phyloP scores from a whole-genome alignment of 2,888 invertebrate species.

The Synergus itoensis region DNA sequence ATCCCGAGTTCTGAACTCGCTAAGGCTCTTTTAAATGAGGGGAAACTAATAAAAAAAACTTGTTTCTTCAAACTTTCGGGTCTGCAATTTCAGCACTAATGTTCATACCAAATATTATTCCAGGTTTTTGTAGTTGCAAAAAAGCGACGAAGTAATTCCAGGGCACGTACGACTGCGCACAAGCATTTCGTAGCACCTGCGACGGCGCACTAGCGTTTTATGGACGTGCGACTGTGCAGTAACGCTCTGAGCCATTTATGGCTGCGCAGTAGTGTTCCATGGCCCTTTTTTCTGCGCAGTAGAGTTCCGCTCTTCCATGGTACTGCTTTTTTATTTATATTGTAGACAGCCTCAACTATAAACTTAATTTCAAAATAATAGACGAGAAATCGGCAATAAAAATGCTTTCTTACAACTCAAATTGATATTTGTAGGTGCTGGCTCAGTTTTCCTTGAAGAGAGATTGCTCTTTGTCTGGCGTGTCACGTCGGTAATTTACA shows the following conservation, averaged over 20 bases:
- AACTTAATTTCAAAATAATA: too few species aligned
- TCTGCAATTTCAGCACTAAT: background rate
- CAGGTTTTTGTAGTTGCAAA: background rate
- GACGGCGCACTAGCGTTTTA: too few species aligned
- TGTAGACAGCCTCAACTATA: too few species aligned
- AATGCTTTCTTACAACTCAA: too few species aligned
- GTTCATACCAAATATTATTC: background rate
- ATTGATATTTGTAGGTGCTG: background rate
- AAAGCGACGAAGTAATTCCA: background rate
- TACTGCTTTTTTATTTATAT: too few species aligned
- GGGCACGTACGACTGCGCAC: too few species aligned
- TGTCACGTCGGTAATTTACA: conserved; percentile 9
- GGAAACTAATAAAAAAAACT: background rate
- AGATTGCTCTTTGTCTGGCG: conserved; percentile 1
- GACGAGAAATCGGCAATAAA: too few species aligned
- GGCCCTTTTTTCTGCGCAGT: background rate
- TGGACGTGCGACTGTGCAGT: too few species aligned
- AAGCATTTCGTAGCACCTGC: too few species aligned
- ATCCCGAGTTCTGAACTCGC: background rate
- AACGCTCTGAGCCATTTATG: too few species aligned
- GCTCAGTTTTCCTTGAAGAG: background rate
- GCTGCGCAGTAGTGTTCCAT: too few species aligned
- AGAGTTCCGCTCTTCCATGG: background rate
- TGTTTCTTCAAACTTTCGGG: background rate
- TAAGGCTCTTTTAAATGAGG: conserved; percentile 10